These are phyloP conservation scores for Todiramphus saurophagus DNA, from an alignment of 2,113 vertebrate species.

Conservation along the genomic window DNA sequence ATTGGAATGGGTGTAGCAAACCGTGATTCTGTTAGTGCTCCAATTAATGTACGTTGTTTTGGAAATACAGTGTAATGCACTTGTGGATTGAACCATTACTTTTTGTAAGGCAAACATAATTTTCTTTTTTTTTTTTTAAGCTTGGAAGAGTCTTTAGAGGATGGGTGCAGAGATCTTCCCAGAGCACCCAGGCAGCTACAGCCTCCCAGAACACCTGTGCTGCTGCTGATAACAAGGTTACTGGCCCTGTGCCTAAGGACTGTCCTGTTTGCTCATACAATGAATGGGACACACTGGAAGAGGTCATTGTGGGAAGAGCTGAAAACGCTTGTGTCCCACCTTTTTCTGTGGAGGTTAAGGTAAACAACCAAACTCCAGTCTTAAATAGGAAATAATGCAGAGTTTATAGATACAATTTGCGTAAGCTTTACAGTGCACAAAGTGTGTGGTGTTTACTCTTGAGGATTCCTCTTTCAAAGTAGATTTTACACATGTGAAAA, in stretches of 20 bases:
- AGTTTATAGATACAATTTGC: neutral
- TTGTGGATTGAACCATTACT: neutral
- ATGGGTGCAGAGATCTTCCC: constrained; percentile 89
- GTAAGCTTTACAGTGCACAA: neutral
- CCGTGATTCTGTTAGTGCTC: neutral
- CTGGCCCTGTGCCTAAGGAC: constrained; percentile 77
- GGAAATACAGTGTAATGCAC: neutral
- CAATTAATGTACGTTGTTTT: accelerated
- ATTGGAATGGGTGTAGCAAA: neutral
- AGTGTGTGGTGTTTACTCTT: neutral
- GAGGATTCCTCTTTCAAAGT: neutral
- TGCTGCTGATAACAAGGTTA: constrained; percentile 79
- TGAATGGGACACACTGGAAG: constrained; percentile 97
- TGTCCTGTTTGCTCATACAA: constrained; percentile 93
- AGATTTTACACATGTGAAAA: neutral
- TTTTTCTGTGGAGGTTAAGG: constrained; percentile 98
- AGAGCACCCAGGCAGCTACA: constrained; percentile 87
- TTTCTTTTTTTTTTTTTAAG: constrained; percentile 68
- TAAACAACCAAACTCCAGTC: constrained; percentile 15
- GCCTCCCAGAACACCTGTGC: constrained; percentile 77
- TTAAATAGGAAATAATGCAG: neutral
- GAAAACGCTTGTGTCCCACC: constrained; percentile 94
- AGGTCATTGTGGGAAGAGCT: constrained; percentile 95
- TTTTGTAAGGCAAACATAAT: neutral
- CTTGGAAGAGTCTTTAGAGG: constrained; percentile 79